A percentile compares a stretch with the other conserved stretches of the same genome.
phyloP scores from a whole-genome alignment of 2,888 invertebrate genomes.

The Lasiommata megera region DNA sequence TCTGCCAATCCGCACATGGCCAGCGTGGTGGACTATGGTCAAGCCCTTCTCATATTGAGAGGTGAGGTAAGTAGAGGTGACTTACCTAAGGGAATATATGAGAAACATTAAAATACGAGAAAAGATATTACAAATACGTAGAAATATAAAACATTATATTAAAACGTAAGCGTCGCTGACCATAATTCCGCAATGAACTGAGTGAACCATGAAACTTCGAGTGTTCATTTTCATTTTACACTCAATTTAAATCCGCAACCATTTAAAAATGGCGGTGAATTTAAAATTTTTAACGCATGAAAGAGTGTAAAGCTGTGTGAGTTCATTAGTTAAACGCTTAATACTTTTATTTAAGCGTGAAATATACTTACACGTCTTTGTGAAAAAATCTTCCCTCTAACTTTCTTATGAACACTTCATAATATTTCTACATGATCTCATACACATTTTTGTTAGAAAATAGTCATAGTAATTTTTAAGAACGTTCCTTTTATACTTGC shows the following conservation, averaged over 20 bases:
- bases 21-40: no score
- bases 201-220: slow-evolving; percentile 9
- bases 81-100: no score
- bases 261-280: neutral
- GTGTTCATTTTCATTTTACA: slow-evolving; percentile 13
- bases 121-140: neutral
- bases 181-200: slow-evolving; percentile 9
- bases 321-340: neutral
- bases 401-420: no score
- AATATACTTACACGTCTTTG: neutral
- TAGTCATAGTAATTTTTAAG: no score
- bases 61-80: no score
- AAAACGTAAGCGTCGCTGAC: neutral
- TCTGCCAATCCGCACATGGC: no score
- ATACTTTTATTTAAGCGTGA: neutral
- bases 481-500: no score
- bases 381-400: no score
- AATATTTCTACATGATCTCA: no score
- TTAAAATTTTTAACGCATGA: slow-evolving; percentile 3
- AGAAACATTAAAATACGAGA: neutral
- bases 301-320: neutral
- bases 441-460: no score
- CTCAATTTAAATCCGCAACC: slow-evolving; percentile 11
- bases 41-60: no score
- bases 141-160: neutral